These are phyloP conservation scores for Pitangus sulphuratus DNA, from an alignment of 2,797 vertebrate species.

Conservation along the genomic window DNA sequence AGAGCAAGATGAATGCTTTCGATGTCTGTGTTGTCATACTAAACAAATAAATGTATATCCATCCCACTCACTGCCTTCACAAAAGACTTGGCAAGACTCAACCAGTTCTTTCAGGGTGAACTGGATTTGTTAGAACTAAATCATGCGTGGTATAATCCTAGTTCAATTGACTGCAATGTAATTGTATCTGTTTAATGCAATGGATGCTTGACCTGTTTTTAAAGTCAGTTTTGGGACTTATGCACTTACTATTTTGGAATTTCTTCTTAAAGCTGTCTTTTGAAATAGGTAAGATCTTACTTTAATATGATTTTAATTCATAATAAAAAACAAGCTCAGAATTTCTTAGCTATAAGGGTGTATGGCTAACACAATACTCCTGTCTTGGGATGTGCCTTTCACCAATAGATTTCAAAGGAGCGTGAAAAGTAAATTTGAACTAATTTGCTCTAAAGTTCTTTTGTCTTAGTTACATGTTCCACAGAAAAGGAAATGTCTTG, in stretches of 20 bases:
- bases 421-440: background rate
- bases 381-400: constrained; percentile 15
- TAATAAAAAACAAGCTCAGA: background rate
- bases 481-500: background rate
- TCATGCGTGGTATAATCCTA: background rate
- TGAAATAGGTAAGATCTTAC: background rate
- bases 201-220: background rate
- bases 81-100: background rate
- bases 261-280: constrained; percentile 28
- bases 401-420: constrained; percentile 11
- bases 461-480: background rate
- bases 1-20: background rate
- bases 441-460: background rate
- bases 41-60: background rate
- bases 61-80: background rate
- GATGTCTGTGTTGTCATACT: background rate
- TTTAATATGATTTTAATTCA: constrained; percentile 13
- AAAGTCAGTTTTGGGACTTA: background rate
- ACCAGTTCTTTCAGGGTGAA: background rate
- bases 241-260: background rate
- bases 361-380: background rate
- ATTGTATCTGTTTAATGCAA: constrained; percentile 17
- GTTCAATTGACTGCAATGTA: background rate
- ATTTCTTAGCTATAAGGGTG: background rate
- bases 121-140: background rate